Evolutionary conservation across 2,888 invertebrate genomes (phyloP).

Genomic region (Subacronicta megacephala): DNA sequence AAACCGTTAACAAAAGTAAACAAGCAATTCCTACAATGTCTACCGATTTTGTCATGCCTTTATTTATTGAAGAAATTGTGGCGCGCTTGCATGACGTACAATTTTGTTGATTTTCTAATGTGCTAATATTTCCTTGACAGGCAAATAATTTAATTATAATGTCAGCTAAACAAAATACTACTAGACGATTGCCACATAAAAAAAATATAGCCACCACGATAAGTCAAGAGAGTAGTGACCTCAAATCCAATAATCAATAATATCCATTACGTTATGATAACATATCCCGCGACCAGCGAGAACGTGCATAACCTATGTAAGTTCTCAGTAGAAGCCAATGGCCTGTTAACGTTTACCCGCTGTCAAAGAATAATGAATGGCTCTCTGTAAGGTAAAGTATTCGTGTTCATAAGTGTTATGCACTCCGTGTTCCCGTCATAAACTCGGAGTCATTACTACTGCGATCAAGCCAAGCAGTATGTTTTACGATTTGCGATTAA

Average conservation of each 20-base stretch:
- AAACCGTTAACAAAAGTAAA: too few species aligned
- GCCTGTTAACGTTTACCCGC: conserved; percentile 38
- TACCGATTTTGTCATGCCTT: too few species aligned
- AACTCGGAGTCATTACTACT: conserved; percentile 14
- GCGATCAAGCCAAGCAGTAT: conserved; percentile 3
- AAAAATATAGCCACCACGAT: too few species aligned
- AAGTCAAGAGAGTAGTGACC: conserved; percentile 3
- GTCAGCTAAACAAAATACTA: too few species aligned
- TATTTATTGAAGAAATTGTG: too few species aligned
- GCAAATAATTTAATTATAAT: too few species aligned
- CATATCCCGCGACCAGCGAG: conserved; percentile 31
- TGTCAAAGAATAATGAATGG: conserved; percentile 45
- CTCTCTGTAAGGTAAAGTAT: conserved; percentile 46
- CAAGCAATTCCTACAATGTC: too few species aligned
- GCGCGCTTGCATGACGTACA: too few species aligned
- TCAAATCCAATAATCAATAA: conserved; percentile 37
- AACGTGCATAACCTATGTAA: conserved; percentile 29
- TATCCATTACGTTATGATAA: conserved; percentile 37
- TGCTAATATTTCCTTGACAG: too few species aligned
- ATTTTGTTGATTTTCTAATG: too few species aligned
- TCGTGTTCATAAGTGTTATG: conserved; percentile 20
- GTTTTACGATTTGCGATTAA: conserved; percentile 22
- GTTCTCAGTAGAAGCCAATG: conserved; percentile 27
- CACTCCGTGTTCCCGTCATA: conserved; percentile 26
- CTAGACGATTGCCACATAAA: too few species aligned